phyloP scores from a whole-genome alignment of 1,140 invertebrate species.

The Leptinotarsa lineolata region DNA sequence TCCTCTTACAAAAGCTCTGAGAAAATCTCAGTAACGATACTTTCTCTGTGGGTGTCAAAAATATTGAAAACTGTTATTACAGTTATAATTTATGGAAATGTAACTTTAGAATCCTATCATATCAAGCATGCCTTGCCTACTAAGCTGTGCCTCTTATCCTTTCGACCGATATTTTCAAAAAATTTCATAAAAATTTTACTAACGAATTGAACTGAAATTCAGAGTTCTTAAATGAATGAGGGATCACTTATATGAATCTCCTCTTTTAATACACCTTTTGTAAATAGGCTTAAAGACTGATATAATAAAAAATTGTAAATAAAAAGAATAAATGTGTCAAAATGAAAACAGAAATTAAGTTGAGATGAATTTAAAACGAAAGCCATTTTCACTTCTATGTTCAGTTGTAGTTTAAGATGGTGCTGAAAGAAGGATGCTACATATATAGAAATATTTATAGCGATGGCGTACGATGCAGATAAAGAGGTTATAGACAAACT shows the following conservation, averaged over 20 bases:
- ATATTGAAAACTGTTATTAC: too few relatives aligned
- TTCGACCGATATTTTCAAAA: slow-evolving; percentile 6
- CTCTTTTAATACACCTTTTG: slow-evolving; percentile 9
- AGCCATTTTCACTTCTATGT: slow-evolving; percentile 22
- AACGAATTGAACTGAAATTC: background rate
- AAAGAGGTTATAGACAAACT: background rate
- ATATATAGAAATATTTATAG: background rate
- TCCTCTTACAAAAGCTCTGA: background rate
- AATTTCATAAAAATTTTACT: background rate
- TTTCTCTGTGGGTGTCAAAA: background rate
- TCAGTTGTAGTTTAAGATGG: background rate
- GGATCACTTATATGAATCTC: background rate
- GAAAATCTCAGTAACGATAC: background rate
- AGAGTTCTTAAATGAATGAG: background rate
- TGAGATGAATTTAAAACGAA: slow-evolving; percentile 16
- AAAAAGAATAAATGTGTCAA: background rate
- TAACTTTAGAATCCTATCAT: slow-evolving; percentile 36
- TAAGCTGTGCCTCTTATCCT: slow-evolving; percentile 43
- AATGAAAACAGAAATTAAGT: background rate
- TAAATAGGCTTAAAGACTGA: slow-evolving; percentile 29
- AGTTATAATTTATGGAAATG: background rate
- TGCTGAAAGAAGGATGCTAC: background rate
- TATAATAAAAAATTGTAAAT: slow-evolving; percentile 20
- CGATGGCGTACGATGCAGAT: background rate
- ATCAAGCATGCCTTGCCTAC: slow-evolving; percentile 44